Conservation (phyloP, 2,888 invertebrate species). For the Argyra leucocephala region DNA sequence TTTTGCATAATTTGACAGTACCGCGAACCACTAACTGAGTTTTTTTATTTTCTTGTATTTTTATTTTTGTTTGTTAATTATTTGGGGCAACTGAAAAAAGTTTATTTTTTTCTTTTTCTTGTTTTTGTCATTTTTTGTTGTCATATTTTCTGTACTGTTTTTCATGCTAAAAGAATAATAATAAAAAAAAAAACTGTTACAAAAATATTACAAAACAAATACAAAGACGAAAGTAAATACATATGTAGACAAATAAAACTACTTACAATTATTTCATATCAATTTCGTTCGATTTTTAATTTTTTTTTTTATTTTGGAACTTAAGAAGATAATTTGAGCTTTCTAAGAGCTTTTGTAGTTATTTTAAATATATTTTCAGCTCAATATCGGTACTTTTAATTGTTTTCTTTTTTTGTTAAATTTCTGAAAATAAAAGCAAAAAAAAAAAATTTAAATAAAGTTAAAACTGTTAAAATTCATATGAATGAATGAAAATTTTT, state of each 20-base stretch:
- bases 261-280: neutral
- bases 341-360: too few species aligned
- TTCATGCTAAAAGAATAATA: neutral
- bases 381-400: too few species aligned
- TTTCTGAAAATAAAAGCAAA: too few species aligned
- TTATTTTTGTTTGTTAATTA: neutral
- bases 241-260: neutral
- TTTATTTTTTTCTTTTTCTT: neutral
- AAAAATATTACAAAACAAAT: constrained; percentile 6
- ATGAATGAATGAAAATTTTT: too few species aligned
- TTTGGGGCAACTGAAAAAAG: neutral
- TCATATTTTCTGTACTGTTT: neutral
- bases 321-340: too few species aligned
- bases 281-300: too few species aligned
- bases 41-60: neutral
- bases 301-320: too few species aligned
- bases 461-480: too few species aligned
- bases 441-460: too few species aligned
- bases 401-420: too few species aligned
- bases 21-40: neutral
- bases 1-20: constrained; percentile 6
- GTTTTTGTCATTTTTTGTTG: neutral
- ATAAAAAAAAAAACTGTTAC: neutral
- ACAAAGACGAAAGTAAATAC: neutral
- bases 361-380: too few species aligned